phyloP scores from a whole-genome alignment of 2,888 invertebrate species.

The Apamea epomidion region DNA sequence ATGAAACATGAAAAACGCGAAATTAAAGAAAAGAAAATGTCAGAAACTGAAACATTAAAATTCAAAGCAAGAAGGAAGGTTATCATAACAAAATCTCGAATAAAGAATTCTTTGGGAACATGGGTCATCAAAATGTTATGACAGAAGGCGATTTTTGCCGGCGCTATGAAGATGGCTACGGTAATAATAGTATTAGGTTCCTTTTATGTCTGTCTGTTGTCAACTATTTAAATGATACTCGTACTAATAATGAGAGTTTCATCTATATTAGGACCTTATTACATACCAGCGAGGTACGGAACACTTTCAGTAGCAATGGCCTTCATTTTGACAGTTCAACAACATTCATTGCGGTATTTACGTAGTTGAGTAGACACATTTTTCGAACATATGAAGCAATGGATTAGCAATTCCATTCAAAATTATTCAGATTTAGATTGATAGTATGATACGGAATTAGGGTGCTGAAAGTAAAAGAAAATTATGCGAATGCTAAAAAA shows the following conservation, averaged over 20 bases:
- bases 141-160: slow-evolving; percentile 65
- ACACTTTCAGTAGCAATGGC: too few species aligned
- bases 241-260: not conserved
- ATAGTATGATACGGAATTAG: too few species aligned
- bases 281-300: too few species aligned
- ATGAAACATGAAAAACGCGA: slow-evolving; percentile 24
- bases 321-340: too few species aligned
- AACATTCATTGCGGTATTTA: too few species aligned
- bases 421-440: too few species aligned
- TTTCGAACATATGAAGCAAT: too few species aligned
- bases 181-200: slow-evolving; percentile 17
- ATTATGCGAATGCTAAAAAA: not conserved
- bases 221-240: not conserved
- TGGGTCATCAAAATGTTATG: slow-evolving; percentile 69
- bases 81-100: slow-evolving; percentile 62
- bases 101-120: slow-evolving; percentile 60
- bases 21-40: slow-evolving; percentile 37
- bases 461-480: not conserved
- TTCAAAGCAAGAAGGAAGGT: slow-evolving; percentile 69
- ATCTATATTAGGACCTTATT: not conserved
- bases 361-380: too few species aligned
- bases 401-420: too few species aligned
- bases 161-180: slow-evolving; percentile 40
- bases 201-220: slow-evolving; percentile 58
- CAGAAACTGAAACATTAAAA: slow-evolving; percentile 58